A percentile compares a stretch with the other conserved stretches of the same genome.
Evolutionary conservation across 2,888 invertebrate genomes (phyloP).

Genomic region (Helicoverpa assulta): DNA sequence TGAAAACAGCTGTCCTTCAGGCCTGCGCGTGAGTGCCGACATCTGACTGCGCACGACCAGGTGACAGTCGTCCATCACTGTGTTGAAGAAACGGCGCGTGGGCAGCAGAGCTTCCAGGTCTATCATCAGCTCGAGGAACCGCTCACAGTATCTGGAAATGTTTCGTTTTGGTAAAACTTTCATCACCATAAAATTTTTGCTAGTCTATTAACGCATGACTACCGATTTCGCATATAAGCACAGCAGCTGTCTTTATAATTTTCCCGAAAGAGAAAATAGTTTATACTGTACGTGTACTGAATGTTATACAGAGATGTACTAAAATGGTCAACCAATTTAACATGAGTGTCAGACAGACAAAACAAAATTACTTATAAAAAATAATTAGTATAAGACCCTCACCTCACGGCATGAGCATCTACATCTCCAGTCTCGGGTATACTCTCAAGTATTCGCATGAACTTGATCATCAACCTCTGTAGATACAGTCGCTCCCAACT

Average conservation of each 20-base stretch:
- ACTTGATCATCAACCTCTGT: conserved; percentile 95
- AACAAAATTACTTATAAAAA: not conserved
- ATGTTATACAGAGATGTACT: too few relatives aligned
- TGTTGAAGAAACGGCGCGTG: conserved; percentile 98
- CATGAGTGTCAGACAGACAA: too few relatives aligned
- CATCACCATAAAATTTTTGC: too few relatives aligned
- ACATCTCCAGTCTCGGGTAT: conserved; percentile 92
- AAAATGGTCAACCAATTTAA: too few relatives aligned
- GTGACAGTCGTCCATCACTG: conserved; percentile 98
- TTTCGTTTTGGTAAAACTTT: not conserved
- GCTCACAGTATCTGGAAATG: conserved; percentile 95
- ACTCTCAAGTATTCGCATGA: conserved; percentile 94
- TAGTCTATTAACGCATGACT: too few relatives aligned
- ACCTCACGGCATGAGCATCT: conserved; percentile 89
- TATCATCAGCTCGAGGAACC: conserved; percentile 98
- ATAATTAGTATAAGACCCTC: not conserved
- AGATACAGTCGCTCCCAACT: conserved; percentile 97
- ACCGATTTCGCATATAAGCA: too few relatives aligned
- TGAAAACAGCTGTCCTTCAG: conserved; percentile 97
- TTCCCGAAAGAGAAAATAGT: too few relatives aligned
- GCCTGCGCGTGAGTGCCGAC: conserved; percentile 92
- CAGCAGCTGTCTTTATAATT: too few relatives aligned
- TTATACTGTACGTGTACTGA: too few relatives aligned
- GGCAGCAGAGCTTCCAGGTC: conserved; percentile 98
- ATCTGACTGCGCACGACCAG: conserved; percentile 97